Conservation (phyloP, 1,140 invertebrate species). For the Heliconius melpomene region DNA sequence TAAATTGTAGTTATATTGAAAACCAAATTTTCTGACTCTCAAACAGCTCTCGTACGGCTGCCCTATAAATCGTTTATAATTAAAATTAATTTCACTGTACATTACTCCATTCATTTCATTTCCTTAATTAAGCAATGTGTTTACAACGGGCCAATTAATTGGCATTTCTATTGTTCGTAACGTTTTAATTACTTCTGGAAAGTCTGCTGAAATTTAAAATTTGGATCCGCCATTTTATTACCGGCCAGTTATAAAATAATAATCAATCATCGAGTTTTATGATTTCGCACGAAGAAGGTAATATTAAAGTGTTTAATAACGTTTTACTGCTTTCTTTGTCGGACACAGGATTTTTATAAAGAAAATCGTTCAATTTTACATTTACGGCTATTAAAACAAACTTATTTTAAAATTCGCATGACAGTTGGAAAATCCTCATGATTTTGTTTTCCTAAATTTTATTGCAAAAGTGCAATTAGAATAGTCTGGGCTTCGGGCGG, state of each 20-base stretch:
- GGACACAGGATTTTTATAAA: background rate
- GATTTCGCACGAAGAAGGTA: conserved; percentile 28
- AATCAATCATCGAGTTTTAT: conserved; percentile 45
- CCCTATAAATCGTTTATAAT: conserved; percentile 71
- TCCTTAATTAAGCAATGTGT: conserved; percentile 79
- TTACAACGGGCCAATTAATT: conserved; percentile 78
- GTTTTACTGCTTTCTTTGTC: conserved; percentile 37
- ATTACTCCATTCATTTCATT: conserved; percentile 72
- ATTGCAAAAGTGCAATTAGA: too few species aligned
- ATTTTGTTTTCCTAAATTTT: too few species aligned
- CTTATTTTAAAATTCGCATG: background rate
- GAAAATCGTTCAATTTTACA: background rate
- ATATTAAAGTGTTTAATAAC: conserved; percentile 56
- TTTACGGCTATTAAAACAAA: background rate
- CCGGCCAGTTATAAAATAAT: conserved; percentile 34
- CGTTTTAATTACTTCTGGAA: conserved; percentile 61
- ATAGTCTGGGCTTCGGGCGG: too few species aligned
- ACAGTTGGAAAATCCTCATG: too few species aligned
- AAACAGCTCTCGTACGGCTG: conserved; percentile 21
- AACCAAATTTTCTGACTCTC: conserved; percentile 12
- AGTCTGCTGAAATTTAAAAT: conserved; percentile 46
- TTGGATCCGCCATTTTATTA: conserved; percentile 50
- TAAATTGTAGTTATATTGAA: background rate
- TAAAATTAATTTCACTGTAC: conserved; percentile 76
- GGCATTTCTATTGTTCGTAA: conserved; percentile 67